Percentiles rank a stretch among this genome's conserved stretches.
These are phyloP conservation scores for Steatocranus sp. DNA, from an alignment of 2,797 vertebrate genomes.

Conservation along the genomic window DNA sequence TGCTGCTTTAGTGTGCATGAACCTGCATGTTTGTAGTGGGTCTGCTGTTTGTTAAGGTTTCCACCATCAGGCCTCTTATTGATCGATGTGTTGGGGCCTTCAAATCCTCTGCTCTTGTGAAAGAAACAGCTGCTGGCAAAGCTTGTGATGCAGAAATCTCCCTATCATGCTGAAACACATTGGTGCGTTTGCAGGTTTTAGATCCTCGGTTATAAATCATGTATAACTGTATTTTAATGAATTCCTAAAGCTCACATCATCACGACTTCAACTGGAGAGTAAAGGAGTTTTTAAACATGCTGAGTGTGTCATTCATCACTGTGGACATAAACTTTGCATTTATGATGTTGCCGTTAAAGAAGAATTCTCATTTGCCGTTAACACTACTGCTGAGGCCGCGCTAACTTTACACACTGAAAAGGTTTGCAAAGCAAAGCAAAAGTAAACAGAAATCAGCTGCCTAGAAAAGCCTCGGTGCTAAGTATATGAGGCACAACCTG, in stretches of 20 bases:
- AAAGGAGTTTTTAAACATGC: not conserved
- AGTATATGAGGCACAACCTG: rapidly evolving
- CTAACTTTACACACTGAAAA: not conserved
- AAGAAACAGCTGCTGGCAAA: not conserved
- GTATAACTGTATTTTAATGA: not conserved
- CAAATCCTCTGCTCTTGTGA: not conserved
- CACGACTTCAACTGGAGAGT: not conserved
- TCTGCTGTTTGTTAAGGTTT: conserved; percentile 7
- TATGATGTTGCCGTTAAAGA: not conserved
- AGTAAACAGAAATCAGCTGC: not conserved
- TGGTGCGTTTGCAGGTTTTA: conserved; percentile 5
- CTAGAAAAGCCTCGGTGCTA: not conserved
- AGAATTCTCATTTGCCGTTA: not conserved
- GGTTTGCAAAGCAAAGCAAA: not conserved
- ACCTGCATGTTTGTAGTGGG: conserved; percentile 63
- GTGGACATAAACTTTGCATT: not conserved
- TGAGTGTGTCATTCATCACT: not conserved
- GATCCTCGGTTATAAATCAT: not conserved
- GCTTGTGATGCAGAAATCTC: conserved; percentile 12
- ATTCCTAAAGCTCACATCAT: not conserved
- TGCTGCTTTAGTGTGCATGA: conserved; percentile 73
- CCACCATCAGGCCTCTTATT: conserved; percentile 26
- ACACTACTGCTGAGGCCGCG: not conserved
- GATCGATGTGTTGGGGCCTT: conserved; percentile 33
- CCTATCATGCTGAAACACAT: conserved; percentile 16